Conservation (phyloP, 1,140 invertebrate genomes). For the Diorhabda carinulata region DNA sequence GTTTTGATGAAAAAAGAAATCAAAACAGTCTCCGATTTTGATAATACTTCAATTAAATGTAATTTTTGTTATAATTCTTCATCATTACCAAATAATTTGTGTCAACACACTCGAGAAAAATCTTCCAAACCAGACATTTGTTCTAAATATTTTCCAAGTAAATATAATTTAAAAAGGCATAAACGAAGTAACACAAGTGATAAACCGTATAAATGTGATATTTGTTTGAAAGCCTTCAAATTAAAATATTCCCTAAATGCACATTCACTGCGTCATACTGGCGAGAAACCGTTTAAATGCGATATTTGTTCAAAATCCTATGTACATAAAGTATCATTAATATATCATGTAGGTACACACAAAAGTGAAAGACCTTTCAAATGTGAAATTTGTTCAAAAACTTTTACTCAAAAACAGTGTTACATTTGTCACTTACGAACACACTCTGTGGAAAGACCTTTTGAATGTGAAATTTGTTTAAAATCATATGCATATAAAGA, state of each 20-base stretch:
- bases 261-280: background rate
- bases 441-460: slow-evolving; percentile 45
- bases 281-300: background rate
- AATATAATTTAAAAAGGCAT: too few species aligned
- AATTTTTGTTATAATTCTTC: slow-evolving; percentile 45
- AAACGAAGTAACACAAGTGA: background rate
- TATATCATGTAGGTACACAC: too few species aligned
- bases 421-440: too few species aligned
- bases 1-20: too few species aligned
- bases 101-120: slow-evolving; percentile 33
- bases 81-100: slow-evolving; percentile 53
- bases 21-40: too few species aligned
- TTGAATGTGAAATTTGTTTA: slow-evolving; percentile 51
- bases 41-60: too few species aligned
- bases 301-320: background rate
- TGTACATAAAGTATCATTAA: background rate
- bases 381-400: too few species aligned
- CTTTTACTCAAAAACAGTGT: too few species aligned
- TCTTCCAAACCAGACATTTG: too few species aligned
- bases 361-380: too few species aligned
- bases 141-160: too few species aligned
- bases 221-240: background rate
- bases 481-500: slow-evolving; percentile 52
- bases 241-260: background rate
- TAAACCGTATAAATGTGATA: background rate